Percentiles rank a stretch among this genome's conserved stretches.
These are phyloP conservation scores for Gambelia wislizenii DNA, from an alignment of 2,797 vertebrate genomes.

Conservation along the genomic window DNA sequence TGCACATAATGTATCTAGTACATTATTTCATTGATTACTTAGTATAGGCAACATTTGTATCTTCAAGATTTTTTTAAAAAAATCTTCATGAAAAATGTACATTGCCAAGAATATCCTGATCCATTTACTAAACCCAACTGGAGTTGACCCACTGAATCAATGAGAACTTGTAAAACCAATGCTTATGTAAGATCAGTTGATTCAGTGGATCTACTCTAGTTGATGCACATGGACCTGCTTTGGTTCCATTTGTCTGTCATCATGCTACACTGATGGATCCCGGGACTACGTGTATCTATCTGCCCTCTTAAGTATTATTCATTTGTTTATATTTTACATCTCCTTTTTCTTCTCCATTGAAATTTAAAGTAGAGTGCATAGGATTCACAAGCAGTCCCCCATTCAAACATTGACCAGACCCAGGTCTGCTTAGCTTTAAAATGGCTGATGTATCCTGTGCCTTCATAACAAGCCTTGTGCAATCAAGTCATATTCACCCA, in stretches of 20 bases:
- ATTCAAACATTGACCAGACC: neutral
- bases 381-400: no score
- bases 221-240: neutral
- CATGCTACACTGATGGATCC: neutral
- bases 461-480: neutral
- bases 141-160: no score
- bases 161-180: no score
- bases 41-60: no score
- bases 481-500: neutral
- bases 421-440: neutral
- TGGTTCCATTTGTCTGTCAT: neutral
- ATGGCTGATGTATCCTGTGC: neutral
- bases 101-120: no score
- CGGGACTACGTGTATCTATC: neutral
- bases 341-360: neutral
- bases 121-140: no score
- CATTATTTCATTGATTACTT: no score
- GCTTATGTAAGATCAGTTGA: no score
- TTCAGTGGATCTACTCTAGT: no score
- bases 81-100: no score
- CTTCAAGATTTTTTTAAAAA: no score
- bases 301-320: neutral
- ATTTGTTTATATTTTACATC: neutral
- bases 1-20: no score
- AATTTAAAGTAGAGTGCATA: neutral